These are phyloP conservation scores for Typhlichthys eigenmanni DNA, from an alignment of 2,797 vertebrate species.

Conservation along the genomic window DNA sequence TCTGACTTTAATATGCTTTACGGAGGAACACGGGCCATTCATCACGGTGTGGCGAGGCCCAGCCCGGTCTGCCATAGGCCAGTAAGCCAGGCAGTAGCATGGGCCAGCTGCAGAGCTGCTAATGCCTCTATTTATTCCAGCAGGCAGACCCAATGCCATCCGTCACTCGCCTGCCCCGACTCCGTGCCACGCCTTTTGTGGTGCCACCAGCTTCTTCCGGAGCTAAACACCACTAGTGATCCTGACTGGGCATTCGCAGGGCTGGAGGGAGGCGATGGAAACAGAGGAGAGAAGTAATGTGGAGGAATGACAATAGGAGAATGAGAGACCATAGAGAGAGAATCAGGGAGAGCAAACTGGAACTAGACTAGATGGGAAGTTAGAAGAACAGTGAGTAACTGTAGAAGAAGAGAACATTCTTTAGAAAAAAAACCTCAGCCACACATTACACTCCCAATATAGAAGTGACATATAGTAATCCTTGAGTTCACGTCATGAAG, in stretches of 20 bases:
- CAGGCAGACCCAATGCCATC: slow-evolving; percentile 45
- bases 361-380: background rate
- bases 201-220: slow-evolving; percentile 9
- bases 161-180: slow-evolving; percentile 44
- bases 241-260: slow-evolving; percentile 28
- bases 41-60: slow-evolving; percentile 65
- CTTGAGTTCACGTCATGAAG: background rate
- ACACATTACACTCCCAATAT: background rate
- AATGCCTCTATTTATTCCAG: slow-evolving; percentile 74
- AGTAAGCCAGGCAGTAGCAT: slow-evolving; percentile 55
- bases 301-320: too few relatives aligned
- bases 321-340: background rate
- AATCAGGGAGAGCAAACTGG: background rate
- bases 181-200: slow-evolving; percentile 38
- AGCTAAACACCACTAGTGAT: slow-evolving; percentile 43
- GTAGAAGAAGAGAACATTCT: background rate
- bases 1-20: slow-evolving; percentile 78
- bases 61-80: slow-evolving; percentile 64
- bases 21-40: slow-evolving; percentile 68
- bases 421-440: background rate
- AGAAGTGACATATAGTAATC: background rate
- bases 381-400: background rate
- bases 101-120: slow-evolving; percentile 56
- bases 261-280: slow-evolving; percentile 26
- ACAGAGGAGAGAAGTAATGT: background rate